Evolutionary conservation across 2,888 invertebrate genomes (phyloP).

Genomic region (Drepanosiphum platanoidis): DNA sequence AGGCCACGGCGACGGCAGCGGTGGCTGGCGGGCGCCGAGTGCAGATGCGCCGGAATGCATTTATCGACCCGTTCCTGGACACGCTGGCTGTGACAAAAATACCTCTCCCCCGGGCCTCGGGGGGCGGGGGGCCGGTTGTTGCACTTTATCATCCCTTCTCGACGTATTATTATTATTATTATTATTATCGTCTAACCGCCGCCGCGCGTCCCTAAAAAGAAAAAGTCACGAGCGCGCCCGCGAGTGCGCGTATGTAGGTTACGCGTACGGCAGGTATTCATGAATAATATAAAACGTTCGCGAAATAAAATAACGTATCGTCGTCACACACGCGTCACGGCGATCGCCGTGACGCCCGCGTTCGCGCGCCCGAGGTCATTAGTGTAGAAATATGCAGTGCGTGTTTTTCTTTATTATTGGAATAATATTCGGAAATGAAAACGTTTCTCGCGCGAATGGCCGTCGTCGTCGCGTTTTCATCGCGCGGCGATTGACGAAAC

Average conservation of each 20-base stretch:
- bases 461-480: no score
- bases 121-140: slow-evolving; percentile 12
- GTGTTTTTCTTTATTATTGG: no score
- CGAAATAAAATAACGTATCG: not conserved
- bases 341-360: not conserved
- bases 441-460: no score
- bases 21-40: slow-evolving; percentile 1
- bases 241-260: not conserved
- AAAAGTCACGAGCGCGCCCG: not conserved
- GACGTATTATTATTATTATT: not conserved
- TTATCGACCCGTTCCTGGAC: slow-evolving; percentile 58
- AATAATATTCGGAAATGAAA: no score
- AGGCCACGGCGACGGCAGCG: not conserved
- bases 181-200: not conserved
- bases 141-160: slow-evolving; percentile 11
- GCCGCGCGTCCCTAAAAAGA: not conserved
- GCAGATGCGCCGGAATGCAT: slow-evolving; percentile 61
- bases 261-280: not conserved
- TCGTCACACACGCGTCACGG: not conserved
- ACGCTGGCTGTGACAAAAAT: slow-evolving; percentile 24
- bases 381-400: no score
- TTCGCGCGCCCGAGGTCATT: not conserved
- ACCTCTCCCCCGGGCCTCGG: slow-evolving; percentile 12
- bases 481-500: no score
- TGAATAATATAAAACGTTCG: no score